Conservation (phyloP, 1,140 invertebrate species). For the Acromyrmex heyeri region DNA sequence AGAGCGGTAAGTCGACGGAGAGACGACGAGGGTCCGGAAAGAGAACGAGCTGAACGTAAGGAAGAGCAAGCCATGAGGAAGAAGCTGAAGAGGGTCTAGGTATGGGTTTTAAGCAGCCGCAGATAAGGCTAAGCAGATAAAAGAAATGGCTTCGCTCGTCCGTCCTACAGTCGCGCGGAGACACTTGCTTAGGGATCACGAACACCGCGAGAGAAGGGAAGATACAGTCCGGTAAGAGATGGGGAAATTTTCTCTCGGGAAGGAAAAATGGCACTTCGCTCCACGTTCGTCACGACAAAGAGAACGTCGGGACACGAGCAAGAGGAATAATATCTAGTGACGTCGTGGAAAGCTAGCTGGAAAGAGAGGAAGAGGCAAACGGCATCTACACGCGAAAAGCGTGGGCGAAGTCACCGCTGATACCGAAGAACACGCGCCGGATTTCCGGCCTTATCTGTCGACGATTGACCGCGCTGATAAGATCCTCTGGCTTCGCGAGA, state of each 20-base stretch:
- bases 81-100: neutral
- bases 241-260: slow-evolving; percentile 7
- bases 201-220: neutral
- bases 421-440: slow-evolving; percentile 70
- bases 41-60: slow-evolving; percentile 3
- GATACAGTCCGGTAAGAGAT: neutral
- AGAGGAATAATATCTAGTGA: slow-evolving; percentile 28
- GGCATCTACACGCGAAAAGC: slow-evolving; percentile 38
- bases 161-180: slow-evolving; percentile 15
- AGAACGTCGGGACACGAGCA: neutral
- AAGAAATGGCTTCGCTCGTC: slow-evolving; percentile 65
- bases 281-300: slow-evolving; percentile 32
- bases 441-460: slow-evolving; percentile 68
- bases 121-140: slow-evolving; percentile 75
- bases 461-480: slow-evolving; percentile 69
- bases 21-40: neutral
- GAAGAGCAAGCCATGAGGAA: slow-evolving; percentile 45
- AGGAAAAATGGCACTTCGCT: slow-evolving; percentile 25
- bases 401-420: slow-evolving; percentile 65
- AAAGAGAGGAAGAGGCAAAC: slow-evolving; percentile 35
- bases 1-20: slow-evolving; percentile 74
- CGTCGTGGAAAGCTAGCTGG: slow-evolving; percentile 11
- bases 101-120: slow-evolving; percentile 68
- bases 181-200: slow-evolving; percentile 40
- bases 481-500: slow-evolving; percentile 23